Evolutionary conservation across 1,140 invertebrate species (phyloP), one percentile per base, ranked within the genome.

Genomic region (Xylocopa sonorina): DNA sequence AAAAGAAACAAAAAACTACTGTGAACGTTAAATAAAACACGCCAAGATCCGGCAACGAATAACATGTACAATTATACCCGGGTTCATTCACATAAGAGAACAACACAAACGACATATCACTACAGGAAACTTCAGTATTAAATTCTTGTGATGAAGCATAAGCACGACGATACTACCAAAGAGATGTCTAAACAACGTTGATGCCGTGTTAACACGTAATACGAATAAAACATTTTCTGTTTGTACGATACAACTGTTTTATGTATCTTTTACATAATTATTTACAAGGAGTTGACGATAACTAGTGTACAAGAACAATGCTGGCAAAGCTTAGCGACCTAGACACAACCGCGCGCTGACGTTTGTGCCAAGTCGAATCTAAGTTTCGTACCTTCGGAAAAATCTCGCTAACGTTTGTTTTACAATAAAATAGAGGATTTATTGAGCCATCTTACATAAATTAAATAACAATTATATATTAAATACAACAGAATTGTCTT

Each of bases 351-450:
- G 43, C 3, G 4, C 0, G 32, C 2, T 16, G n/a, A 27, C 14
- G 24, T 3, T 14, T n/a, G 18, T 73, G 57, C 32, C 57, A 73
- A n/a, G n/a, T 32, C 14, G 21, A 43, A n/a, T n/a, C 51, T 14
- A 18, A 27, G 16, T 50, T n/a, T 62, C 21, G 38, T 21, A 7
- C 21, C 3, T 62, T 27, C 32, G 32, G 18, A 38, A 38, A 60
- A n/a, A 41, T n/a, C 34, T n/a, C 18, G 34, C 18, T 24, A 53
- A 68, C 3, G 3, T n/a, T 62, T 18, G 24, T 21, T n/a, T 72
- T 83, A 83, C 51, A 63, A 73, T 81, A 81, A 83, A 83, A 82
- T 83, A 83, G 71, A 29, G 29, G 58, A 83, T 83, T 83, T 83
- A 83, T 83, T 83, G 67, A 16, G 46, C 50, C 41, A 71, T 81